phyloP scores from a whole-genome alignment of 2,113 vertebrate genomes.

The Sterrhoptilus dennistouni region DNA sequence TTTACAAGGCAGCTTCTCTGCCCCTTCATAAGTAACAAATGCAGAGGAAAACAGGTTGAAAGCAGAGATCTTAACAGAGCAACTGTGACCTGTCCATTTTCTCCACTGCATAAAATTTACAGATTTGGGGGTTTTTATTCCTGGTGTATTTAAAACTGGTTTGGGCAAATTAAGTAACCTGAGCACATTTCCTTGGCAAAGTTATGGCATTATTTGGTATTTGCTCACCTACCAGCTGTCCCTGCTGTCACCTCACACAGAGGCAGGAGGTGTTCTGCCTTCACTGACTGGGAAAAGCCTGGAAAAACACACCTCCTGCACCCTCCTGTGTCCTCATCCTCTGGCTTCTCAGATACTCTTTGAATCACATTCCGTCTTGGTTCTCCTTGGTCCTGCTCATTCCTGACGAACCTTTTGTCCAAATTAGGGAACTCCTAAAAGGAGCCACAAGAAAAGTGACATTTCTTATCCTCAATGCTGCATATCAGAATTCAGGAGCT shows the following conservation, averaged over 20 bases:
- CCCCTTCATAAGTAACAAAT: not conserved
- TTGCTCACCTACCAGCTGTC: not conserved
- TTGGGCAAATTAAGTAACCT: not conserved
- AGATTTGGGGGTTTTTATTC: not conserved
- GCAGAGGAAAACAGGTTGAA: not conserved
- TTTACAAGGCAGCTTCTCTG: not conserved
- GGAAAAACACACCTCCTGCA: not conserved
- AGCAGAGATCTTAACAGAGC: not conserved
- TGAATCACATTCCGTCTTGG: not conserved
- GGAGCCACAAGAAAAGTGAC: not conserved
- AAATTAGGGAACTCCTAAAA: not conserved
- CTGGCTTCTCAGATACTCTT: not conserved
- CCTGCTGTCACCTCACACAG: not conserved
- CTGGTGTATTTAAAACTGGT: not conserved
- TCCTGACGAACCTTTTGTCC: not conserved
- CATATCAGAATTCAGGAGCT: not conserved
- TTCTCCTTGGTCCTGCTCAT: not conserved
- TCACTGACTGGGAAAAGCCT: not conserved
- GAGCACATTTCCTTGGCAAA: not conserved
- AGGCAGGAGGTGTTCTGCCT: not conserved
- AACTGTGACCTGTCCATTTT: not conserved
- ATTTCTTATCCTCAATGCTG: not conserved
- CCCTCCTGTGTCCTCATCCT: not conserved
- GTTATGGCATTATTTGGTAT: not conserved
- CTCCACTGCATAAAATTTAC: not conserved